Base-by-base conservation (phyloP, 2,797 vertebrate species). In the Lutjanus argentimaculatus region DNA sequence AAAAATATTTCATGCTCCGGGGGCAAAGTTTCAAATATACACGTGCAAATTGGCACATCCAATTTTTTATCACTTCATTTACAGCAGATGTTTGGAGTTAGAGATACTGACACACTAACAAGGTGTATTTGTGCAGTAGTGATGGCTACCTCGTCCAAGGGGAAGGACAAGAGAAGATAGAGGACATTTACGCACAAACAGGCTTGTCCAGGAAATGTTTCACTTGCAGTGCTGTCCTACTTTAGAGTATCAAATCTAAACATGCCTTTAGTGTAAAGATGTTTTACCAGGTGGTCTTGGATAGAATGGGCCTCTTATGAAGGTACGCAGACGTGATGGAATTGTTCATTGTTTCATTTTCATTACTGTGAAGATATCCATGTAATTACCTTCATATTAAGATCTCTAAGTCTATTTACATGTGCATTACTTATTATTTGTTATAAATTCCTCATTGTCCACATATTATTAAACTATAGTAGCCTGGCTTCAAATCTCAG, bases 31-130 rank as follows among this genome's bases (percentile, higher is more conserved):
- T 52, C 19, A 56, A 53, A 69, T 19, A 52, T 9, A 22, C 1
- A 2, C 8, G 6, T 46, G 11, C 8, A 36, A 72, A 25, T 8
- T 42, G 61, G 67, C 25, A 22, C 16, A 40, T 59, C 22, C 7
- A 19, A 14, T 65, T 11, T 53, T 67, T 61, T 12, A 7, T 43
- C 16, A 62, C 16, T 65, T 75, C 53, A 45, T 59, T 36, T 58
- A 25, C 43, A 67, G 64, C 6, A 36, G 5, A 46, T 36, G 19
- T 71, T 53, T 64, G 25, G 25, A 76, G 0, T 11, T 21, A 36
- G 25, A 76, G 0, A 14, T 25, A 36, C 40, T 66, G 65, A 48
- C 42, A 63, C 30, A 21, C 66, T 59, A 80, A 90, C 63, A 66
- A 79, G 66, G 45, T 73, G 15, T 49, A 40, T 75, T 53, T 55